Conservation (phyloP, 2,113 vertebrate genomes). For the Helogale parvula region DNA sequence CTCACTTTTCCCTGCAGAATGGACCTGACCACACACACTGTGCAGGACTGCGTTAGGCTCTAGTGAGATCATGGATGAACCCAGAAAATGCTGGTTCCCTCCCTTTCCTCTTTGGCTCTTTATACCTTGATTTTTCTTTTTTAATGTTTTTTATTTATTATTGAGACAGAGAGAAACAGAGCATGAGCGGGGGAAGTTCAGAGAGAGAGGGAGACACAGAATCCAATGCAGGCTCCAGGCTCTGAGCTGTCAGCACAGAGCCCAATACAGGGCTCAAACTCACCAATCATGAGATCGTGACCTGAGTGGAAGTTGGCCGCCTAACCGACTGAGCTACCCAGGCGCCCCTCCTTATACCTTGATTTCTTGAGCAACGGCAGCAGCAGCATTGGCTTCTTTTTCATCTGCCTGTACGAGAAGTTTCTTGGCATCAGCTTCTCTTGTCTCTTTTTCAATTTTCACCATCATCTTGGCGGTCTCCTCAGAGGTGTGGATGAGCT, state of each 20-base stretch:
- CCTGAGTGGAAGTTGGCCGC: no score
- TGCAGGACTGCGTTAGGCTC: neutral
- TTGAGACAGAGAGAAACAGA: no score
- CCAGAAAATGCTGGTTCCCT: neutral
- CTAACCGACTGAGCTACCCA: no score
- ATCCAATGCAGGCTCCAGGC: no score
- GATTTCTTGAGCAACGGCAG: conserved; percentile 90
- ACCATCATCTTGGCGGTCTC: conserved; percentile 95
- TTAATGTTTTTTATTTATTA: no score
- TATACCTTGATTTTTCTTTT: conserved; percentile 90
- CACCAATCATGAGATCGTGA: no score
- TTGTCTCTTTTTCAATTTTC: conserved; percentile 92
- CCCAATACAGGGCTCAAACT: no score
- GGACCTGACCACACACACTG: no score
- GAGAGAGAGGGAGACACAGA: no score
- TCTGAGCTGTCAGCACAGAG: no score
- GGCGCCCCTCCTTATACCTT: conserved; percentile 86
- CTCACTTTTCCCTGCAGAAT: neutral
- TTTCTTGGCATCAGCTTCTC: conserved; percentile 94
- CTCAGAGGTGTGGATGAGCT: conserved; percentile 91
- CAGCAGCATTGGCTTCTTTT: conserved; percentile 92
- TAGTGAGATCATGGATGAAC: no score
- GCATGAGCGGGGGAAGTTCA: no score
- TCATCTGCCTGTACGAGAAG: conserved; percentile 93
- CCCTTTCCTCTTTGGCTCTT: neutral